phyloP scores from a whole-genome alignment of 64 coral and sea anemone species.

The Anthopleura sola region DNA sequence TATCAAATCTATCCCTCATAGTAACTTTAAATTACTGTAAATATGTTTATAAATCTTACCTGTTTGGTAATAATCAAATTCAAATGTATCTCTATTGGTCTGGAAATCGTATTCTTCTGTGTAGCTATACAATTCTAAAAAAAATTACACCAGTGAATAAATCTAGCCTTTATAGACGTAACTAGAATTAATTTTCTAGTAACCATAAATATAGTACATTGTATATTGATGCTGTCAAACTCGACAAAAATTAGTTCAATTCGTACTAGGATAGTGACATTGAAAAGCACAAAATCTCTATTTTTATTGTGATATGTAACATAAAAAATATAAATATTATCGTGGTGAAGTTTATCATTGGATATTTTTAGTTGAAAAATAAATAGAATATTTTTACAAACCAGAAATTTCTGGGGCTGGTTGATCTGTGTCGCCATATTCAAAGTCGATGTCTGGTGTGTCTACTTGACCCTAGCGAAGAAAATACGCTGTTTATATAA shows the following conservation, averaged over 20 bases:
- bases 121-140: constrained; percentile 91
- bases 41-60: constrained; percentile 7
- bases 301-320: too few relatives aligned
- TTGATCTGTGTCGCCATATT: constrained; percentile 71
- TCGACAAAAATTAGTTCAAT: neutral
- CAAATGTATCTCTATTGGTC: constrained; percentile 88
- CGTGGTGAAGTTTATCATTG: neutral
- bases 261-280: neutral
- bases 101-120: constrained; percentile 90
- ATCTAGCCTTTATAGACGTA: neutral
- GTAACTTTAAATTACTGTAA: too few relatives aligned
- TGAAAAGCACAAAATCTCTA: neutral
- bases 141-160: neutral
- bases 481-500: constrained; percentile 4
- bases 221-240: neutral
- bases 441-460: constrained; percentile 88
- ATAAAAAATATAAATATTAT: too few relatives aligned
- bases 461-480: constrained; percentile 69
- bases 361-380: neutral
- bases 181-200: too few relatives aligned
- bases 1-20: too few relatives aligned
- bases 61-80: constrained; percentile 51
- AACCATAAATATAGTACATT: too few relatives aligned
- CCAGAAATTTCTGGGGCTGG: constrained; percentile 71
- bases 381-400: constrained; percentile 6